Evolutionary conservation across 2,113 vertebrate genomes (phyloP).

Genomic region (Chaetura pelagica): DNA sequence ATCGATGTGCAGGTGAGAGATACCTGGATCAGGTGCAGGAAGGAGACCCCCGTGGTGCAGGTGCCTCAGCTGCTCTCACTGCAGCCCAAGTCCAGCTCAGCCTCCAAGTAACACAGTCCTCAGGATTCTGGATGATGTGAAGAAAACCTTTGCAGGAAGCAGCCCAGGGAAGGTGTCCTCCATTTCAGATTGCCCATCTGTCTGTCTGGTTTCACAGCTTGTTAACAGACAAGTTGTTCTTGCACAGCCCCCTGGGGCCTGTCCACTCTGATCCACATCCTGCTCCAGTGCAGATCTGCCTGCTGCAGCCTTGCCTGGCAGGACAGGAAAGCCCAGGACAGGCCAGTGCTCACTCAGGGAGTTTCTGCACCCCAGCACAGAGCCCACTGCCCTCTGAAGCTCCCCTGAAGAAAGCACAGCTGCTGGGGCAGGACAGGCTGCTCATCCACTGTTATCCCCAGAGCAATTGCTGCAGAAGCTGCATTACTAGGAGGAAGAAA

Average conservation of each 20-base stretch:
- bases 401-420: background rate
- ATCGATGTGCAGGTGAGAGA: rapidly evolving
- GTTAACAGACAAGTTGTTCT: background rate
- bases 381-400: background rate
- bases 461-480: background rate
- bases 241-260: background rate
- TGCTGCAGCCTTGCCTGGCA: background rate
- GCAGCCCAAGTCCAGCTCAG: background rate
- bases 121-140: background rate
- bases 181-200: background rate
- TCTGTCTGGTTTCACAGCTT: background rate
- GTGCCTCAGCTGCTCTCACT: background rate
- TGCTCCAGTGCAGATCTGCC: background rate
- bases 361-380: background rate
- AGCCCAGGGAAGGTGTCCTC: background rate
- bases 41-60: rapidly evolving
- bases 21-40: background rate
- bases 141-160: background rate
- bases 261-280: background rate
- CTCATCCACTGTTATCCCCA: rapidly evolving
- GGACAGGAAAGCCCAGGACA: background rate
- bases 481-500: rapidly evolving
- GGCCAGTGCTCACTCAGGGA: background rate
- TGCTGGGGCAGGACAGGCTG: background rate
- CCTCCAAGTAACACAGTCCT: rapidly evolving